Conservation (phyloP, 2,113 vertebrate species). For the Chionis minor region DNA sequence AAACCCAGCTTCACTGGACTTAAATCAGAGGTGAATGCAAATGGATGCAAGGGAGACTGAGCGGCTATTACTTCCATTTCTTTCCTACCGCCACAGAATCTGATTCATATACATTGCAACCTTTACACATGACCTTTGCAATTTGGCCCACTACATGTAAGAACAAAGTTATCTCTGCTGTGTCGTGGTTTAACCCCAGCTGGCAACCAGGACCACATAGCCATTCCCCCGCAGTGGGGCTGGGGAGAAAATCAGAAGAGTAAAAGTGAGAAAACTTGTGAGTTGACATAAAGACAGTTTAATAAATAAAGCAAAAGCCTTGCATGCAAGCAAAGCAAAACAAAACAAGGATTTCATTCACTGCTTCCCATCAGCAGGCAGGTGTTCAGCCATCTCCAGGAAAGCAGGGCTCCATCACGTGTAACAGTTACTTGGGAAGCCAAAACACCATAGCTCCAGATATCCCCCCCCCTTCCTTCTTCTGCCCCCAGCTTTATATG, state of each 20-base stretch:
- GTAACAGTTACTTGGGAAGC: not conserved
- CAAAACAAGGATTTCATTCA: not conserved
- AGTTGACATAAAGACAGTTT: not conserved
- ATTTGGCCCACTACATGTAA: not conserved
- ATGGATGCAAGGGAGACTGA: not conserved
- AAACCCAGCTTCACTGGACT: not conserved
- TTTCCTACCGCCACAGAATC: not conserved
- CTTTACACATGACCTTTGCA: not conserved
- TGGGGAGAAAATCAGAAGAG: too few relatives aligned
- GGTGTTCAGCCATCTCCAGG: not conserved
- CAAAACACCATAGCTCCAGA: not conserved
- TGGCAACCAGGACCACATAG: not conserved
- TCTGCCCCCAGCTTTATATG: not conserved
- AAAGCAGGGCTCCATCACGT: not conserved
- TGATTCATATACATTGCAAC: not conserved
- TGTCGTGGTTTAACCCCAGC: not conserved
- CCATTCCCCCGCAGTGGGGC: not conserved
- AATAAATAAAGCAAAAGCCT: not conserved
- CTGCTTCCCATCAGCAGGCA: not conserved
- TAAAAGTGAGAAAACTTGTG: not conserved
- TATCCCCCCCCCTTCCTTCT: not conserved
- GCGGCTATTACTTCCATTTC: not conserved
- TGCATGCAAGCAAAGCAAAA: not conserved
- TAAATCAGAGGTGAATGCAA: not conserved
- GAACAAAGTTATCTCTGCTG: not conserved